A percentile compares a stretch with the other conserved stretches of the same genome.
phyloP scores from a whole-genome alignment of 2,797 vertebrate species.

The Heteromormyrus szaboi region DNA sequence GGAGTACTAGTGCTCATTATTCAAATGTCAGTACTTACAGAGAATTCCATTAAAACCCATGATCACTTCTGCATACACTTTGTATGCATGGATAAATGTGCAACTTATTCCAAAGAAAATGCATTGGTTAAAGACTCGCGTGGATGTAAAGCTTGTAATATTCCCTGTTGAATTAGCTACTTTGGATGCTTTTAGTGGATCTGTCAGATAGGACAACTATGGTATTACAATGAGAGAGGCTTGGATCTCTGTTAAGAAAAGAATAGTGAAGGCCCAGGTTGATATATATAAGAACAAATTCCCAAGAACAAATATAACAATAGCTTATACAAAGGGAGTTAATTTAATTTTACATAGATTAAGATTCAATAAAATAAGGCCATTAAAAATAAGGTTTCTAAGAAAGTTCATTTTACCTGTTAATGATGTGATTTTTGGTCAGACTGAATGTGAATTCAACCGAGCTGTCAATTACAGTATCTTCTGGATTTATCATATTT shows the following conservation, averaged over 20 bases:
- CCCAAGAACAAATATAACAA: background rate
- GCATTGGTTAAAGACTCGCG: background rate
- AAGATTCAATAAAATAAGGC: background rate
- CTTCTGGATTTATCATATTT: background rate
- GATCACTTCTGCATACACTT: background rate
- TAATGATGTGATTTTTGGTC: background rate
- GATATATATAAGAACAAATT: background rate
- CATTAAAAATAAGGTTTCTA: background rate
- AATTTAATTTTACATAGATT: background rate
- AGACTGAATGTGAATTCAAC: background rate
- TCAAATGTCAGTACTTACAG: background rate
- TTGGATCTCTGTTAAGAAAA: background rate
- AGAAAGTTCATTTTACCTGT: background rate
- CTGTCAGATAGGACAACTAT: background rate
- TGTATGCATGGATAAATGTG: background rate
- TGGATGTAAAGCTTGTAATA: background rate
- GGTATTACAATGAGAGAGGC: background rate
- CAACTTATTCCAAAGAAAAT: background rate
- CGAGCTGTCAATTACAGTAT: background rate
- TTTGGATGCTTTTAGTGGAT: background rate
- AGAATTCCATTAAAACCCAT: background rate
- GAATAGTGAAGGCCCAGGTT: background rate
- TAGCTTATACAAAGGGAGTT: background rate
- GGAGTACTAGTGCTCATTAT: background rate
- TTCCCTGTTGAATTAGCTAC: slow-evolving; percentile 10